Evolutionary conservation across 2,888 invertebrate species (phyloP).

Genomic region (Diaprepes abbreviatus): DNA sequence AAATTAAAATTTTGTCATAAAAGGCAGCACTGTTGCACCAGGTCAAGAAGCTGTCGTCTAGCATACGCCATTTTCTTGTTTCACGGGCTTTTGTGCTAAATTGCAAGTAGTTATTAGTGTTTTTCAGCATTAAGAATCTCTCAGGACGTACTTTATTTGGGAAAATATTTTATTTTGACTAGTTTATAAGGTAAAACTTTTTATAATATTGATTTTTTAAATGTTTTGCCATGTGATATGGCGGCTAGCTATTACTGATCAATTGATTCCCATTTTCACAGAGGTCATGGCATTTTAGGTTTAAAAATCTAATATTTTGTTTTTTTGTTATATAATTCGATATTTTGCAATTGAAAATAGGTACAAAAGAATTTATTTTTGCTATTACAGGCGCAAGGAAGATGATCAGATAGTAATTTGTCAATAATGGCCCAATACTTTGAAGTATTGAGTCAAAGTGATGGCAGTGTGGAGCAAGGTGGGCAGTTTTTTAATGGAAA

Average conservation of each 20-base stretch:
- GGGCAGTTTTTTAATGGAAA: constrained; percentile 74
- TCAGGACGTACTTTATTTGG: not conserved
- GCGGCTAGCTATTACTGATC: not conserved
- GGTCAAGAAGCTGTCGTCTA: constrained; percentile 6
- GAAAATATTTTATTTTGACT: not conserved
- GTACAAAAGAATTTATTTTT: not conserved
- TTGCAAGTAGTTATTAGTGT: not conserved
- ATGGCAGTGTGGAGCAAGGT: constrained; percentile 70
- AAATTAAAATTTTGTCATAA: not conserved
- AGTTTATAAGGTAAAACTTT: not conserved
- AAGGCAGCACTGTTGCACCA: constrained; percentile 6
- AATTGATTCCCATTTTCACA: not conserved
- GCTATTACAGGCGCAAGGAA: constrained; percentile 6
- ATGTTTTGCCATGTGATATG: not conserved
- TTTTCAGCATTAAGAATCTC: not conserved
- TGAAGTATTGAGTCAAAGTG: constrained; percentile 74
- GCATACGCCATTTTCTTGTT: constrained; percentile 21
- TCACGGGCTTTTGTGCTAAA: not conserved
- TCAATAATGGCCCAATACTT: constrained; percentile 79
- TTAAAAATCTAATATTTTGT: not conserved
- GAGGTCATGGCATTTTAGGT: not conserved
- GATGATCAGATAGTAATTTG: constrained; percentile 3
- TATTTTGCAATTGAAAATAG: not conserved
- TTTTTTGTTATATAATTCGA: not conserved
- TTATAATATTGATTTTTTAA: constrained; percentile 3